Evolutionary conservation across 2,888 invertebrate species (phyloP), one percentile per base, ranked within the genome.

Genomic region (Drosophila prolongata): DNA sequence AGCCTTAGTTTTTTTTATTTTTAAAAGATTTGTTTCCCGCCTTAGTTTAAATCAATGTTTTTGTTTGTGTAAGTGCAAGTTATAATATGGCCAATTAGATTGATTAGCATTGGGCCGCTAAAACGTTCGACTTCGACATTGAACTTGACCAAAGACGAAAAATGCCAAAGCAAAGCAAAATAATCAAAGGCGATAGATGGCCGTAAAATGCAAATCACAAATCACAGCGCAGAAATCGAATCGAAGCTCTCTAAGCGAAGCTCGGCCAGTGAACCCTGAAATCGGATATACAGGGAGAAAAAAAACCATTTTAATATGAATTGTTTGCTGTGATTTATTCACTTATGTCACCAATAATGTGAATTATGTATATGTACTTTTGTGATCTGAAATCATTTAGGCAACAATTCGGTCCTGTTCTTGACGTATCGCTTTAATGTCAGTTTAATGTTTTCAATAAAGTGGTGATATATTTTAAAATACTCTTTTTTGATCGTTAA

Each of bases 101-200:
- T 55, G 65, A 65, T 65, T 67, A 64, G n/a, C 65, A 65, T 55
- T 38, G 37, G 30, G 11, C 19, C 14, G 67, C 66, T 67, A 64
- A 60, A 42, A 55, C 44, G 52, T 44, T 49, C 13, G 54, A 30
- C 44, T 55, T 55, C 70, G 60, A 70, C 70, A 69, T 69, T 70
- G 70, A 70, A 70, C 70, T 70, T 70, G 70, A 66, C 34, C 64
- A 38, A 70, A 52, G 56, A 61, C 70, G 70, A 61, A 69, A 43
- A 35, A 37, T 50, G 47, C 44, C 49, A 35, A 19, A 30, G 49
- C 47, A 14, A 43, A 30, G 62, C 62, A 30, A 35, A 49, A 8
- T 16, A 49, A 65, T 62, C 52, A 34, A 65, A 66, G 3, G 38
- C 52, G 38, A 70, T 60, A 60, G 60, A 70, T 69, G 56, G 70